Evolutionary conservation across 2,888 invertebrate species (phyloP).

Genomic region (Chironomus riparius): DNA sequence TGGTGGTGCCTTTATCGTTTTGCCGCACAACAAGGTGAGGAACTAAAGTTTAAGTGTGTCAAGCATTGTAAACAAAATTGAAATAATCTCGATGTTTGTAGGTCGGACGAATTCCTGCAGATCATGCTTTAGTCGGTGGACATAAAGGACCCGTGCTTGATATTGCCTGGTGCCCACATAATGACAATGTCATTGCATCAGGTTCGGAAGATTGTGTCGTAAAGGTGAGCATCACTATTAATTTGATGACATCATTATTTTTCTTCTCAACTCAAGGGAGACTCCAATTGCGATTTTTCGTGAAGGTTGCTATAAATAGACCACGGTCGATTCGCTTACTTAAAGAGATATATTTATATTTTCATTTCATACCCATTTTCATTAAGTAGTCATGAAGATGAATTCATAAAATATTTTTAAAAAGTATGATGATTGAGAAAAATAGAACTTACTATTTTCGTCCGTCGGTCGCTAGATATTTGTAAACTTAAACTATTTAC

Average conservation of each 20-base stretch:
- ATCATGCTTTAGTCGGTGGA: slow-evolving; percentile 89
- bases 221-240: slow-evolving; percentile 48
- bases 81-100: slow-evolving; percentile 39
- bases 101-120: slow-evolving; percentile 91
- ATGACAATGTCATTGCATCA: slow-evolving; percentile 95
- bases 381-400: background rate
- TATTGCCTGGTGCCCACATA: slow-evolving; percentile 97
- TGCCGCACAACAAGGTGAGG: slow-evolving; percentile 81
- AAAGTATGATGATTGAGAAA: background rate
- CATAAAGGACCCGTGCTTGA: slow-evolving; percentile 95
- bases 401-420: background rate
- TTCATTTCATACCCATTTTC: background rate
- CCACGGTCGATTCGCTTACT: background rate
- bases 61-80: too few relatives aligned
- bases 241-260: background rate
- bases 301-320: slow-evolving; percentile 11
- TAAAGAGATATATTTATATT: background rate
- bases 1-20: slow-evolving; percentile 90
- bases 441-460: background rate
- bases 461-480: background rate
- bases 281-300: slow-evolving; percentile 17
- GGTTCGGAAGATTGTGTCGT: slow-evolving; percentile 96
- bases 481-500: background rate
- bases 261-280: background rate
- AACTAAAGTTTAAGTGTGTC: slow-evolving; percentile 31